Conservation (phyloP, 2,888 invertebrate genomes). For the Clanis bilineata region DNA sequence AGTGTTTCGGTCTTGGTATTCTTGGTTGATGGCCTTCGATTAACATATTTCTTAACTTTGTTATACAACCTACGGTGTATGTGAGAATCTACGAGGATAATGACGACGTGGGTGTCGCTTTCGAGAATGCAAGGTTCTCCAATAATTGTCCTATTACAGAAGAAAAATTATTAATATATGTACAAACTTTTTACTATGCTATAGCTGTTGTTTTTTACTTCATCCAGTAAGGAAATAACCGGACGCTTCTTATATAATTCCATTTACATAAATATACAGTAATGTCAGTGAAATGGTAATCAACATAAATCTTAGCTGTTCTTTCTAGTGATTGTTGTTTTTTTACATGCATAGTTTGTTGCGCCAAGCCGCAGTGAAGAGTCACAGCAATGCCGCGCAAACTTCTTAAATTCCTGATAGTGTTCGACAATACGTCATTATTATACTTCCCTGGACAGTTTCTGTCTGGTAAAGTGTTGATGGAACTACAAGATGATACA, state of each 20-base stretch:
- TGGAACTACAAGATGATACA: constrained; percentile 96
- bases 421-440: constrained; percentile 96
- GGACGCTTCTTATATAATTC: constrained; percentile 31
- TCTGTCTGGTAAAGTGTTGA: constrained; percentile 93
- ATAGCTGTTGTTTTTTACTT: background rate
- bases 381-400: constrained; percentile 88
- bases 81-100: constrained; percentile 54
- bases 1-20: constrained; percentile 36
- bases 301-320: constrained; percentile 10
- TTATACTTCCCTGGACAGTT: constrained; percentile 97
- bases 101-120: constrained; percentile 61
- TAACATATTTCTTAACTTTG: constrained; percentile 71
- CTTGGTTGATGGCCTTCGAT: constrained; percentile 67
- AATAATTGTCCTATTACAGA: constrained; percentile 19
- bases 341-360: background rate
- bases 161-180: background rate
- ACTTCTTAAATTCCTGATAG: constrained; percentile 94
- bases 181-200: too few relatives aligned
- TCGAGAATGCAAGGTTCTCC: constrained; percentile 53
- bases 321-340: background rate
- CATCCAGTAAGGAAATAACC: constrained; percentile 13
- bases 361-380: background rate
- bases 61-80: constrained; percentile 56
- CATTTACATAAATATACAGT: constrained; percentile 32
- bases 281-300: constrained; percentile 20